phyloP scores from a whole-genome alignment of 2,797 vertebrate genomes.

The Squalus acanthias region DNA sequence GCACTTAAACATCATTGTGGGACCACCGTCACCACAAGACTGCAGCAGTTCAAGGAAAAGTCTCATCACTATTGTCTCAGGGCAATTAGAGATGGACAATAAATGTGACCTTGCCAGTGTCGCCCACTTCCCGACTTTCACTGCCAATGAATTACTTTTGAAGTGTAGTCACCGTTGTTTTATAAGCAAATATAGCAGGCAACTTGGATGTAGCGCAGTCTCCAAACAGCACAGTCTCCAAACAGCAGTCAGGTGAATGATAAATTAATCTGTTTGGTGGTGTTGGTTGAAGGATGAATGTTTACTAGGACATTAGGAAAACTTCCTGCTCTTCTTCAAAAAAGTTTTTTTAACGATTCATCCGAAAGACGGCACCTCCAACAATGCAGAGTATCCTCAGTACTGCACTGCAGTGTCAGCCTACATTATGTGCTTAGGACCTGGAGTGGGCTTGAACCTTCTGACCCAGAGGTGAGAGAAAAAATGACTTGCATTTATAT shows the following conservation, averaged over 20 bases:
- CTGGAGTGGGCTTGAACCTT: not conserved
- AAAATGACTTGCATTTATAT: no score
- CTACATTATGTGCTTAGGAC: not conserved
- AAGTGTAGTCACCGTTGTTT: not conserved
- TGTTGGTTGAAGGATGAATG: not conserved
- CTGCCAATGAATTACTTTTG: no score
- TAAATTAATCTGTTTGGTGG: not conserved
- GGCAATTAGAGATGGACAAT: no score
- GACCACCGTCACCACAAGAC: no score
- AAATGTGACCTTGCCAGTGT: no score
- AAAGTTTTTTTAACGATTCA: not conserved
- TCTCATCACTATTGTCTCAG: no score
- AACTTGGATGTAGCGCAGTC: not conserved
- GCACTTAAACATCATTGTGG: not conserved
- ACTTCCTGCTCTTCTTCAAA: not conserved
- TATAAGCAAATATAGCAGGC: not conserved
- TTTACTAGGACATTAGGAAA: not conserved
- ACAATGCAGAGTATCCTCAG: not conserved
- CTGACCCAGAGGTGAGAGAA: not conserved
- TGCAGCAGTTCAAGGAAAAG: no score
- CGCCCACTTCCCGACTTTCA: no score
- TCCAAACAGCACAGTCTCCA: not conserved
- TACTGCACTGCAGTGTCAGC: not conserved
- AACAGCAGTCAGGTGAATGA: not conserved
- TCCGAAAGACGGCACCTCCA: not conserved